Evolutionary conservation across 2,888 invertebrate genomes (phyloP).

Genomic region (Stramonita haemastoma): DNA sequence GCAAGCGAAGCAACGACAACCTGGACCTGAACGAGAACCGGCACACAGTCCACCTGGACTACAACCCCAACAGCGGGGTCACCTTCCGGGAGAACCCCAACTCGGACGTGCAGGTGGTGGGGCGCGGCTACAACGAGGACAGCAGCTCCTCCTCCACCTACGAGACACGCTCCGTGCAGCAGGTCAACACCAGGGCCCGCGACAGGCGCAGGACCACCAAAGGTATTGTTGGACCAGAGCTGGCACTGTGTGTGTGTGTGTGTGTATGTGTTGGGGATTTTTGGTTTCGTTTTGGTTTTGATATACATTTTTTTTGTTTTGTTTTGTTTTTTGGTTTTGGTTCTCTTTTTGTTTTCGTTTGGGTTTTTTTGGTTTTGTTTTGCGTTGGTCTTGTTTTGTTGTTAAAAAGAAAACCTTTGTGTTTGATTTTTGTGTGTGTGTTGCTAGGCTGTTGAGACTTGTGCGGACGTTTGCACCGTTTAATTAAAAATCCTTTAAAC

Average conservation of each 20-base stretch:
- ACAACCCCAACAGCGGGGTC: slow-evolving; percentile 71
- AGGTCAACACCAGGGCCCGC: slow-evolving; percentile 54
- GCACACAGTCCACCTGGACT: slow-evolving; percentile 60
- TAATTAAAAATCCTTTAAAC: too few relatives aligned
- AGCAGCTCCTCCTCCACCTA: slow-evolving; percentile 43
- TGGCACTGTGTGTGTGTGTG: neutral
- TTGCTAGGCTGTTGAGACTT: too few relatives aligned
- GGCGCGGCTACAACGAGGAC: slow-evolving; percentile 73
- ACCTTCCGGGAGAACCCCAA: slow-evolving; percentile 73
- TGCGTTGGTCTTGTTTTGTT: too few relatives aligned
- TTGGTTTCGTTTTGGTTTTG: too few relatives aligned
- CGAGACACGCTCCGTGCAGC: slow-evolving; percentile 44
- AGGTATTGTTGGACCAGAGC: slow-evolving; percentile 47
- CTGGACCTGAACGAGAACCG: slow-evolving; percentile 40
- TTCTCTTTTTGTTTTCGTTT: too few relatives aligned
- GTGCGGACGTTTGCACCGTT: too few relatives aligned
- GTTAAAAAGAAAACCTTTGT: too few relatives aligned
- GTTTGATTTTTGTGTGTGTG: too few relatives aligned
- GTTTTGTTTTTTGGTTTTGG: too few relatives aligned
- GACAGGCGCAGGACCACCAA: slow-evolving; percentile 60
- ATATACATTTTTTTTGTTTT: too few relatives aligned
- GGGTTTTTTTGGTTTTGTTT: too few relatives aligned
- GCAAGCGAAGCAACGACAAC: slow-evolving; percentile 16
- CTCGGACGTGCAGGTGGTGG: slow-evolving; percentile 74
- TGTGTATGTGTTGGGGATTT: neutral